Conservation (phyloP, 1,140 invertebrate species). For the Leguminivora glycinivorella region DNA sequence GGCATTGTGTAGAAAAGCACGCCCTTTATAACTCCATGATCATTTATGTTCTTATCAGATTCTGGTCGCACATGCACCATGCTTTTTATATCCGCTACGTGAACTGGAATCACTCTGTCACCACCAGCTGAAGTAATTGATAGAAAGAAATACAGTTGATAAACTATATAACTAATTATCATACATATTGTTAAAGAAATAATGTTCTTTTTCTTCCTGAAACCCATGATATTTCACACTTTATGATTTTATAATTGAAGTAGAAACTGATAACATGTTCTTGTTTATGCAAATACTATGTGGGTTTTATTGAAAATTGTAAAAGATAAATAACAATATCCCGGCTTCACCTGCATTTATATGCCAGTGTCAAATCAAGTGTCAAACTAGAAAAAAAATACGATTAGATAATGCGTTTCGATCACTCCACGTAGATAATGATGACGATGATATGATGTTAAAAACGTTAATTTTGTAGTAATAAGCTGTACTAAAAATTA, state of each 20-base stretch:
- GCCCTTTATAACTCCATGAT: conserved; percentile 63
- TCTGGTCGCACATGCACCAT: conserved; percentile 53
- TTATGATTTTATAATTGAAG: background rate
- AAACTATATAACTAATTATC: conserved; percentile 61
- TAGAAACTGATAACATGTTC: background rate
- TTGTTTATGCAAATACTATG: background rate
- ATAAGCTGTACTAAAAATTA: too few species aligned
- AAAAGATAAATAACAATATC: background rate
- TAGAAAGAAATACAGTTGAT: conserved; percentile 70
- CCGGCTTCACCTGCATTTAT: background rate
- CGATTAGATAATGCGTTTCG: background rate
- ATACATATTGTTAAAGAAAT: conserved; percentile 55
- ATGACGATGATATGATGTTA: too few species aligned
- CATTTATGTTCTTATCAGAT: conserved; percentile 63
- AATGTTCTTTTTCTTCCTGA: conserved; percentile 69
- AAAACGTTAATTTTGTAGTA: too few species aligned
- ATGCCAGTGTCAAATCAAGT: background rate
- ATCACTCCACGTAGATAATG: background rate
- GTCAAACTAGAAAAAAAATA: background rate
- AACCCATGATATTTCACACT: conserved; percentile 42
- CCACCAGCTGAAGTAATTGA: conserved; percentile 56
- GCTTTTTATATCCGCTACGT: conserved; percentile 43
- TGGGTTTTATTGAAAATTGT: background rate
- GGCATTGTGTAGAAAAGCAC: conserved; percentile 53
- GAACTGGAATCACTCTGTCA: conserved; percentile 47